These are phyloP conservation scores for Antheraea assamensis DNA, from an alignment of 2,888 invertebrate genomes.

Conservation along the genomic window DNA sequence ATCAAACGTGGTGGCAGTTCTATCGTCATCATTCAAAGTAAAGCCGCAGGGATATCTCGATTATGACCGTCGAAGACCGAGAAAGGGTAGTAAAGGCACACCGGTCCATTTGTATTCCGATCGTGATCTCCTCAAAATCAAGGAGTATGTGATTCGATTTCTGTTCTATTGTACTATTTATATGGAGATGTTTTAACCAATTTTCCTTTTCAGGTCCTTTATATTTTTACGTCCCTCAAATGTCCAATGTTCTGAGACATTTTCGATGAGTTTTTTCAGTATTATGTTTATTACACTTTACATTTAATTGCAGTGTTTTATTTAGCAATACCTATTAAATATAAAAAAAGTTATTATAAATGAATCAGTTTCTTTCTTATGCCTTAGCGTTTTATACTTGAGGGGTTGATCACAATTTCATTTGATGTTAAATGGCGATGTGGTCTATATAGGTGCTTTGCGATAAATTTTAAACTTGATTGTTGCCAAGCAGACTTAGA, in stretches of 20 bases:
- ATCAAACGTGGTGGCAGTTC: slow-evolving; percentile 17
- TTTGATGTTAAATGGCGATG: too few relatives aligned
- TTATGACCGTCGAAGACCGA: slow-evolving; percentile 46
- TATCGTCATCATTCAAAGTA: slow-evolving; percentile 19
- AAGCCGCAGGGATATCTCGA: slow-evolving; percentile 26
- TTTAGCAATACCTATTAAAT: background rate
- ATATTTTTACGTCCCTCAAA: background rate
- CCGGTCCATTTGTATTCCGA: slow-evolving; percentile 67
- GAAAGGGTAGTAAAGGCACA: slow-evolving; percentile 46
- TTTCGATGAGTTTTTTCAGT: background rate
- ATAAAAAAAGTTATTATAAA: too few relatives aligned
- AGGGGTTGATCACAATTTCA: too few relatives aligned
- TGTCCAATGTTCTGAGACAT: background rate
- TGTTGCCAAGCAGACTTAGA: too few relatives aligned
- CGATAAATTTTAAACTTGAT: too few relatives aligned
- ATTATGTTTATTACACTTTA: background rate
- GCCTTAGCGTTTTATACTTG: too few relatives aligned
- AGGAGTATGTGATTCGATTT: slow-evolving; percentile 82
- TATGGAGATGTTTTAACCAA: slow-evolving; percentile 47
- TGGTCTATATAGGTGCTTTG: too few relatives aligned
- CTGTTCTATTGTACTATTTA: slow-evolving; percentile 55
- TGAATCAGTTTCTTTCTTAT: too few relatives aligned
- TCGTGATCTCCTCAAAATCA: slow-evolving; percentile 73
- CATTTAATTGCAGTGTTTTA: background rate
- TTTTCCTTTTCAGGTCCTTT: slow-evolving; percentile 7